These are phyloP conservation scores for Knipowitschia caucasica DNA, from an alignment of 2,797 vertebrate genomes.

Conservation along the genomic window DNA sequence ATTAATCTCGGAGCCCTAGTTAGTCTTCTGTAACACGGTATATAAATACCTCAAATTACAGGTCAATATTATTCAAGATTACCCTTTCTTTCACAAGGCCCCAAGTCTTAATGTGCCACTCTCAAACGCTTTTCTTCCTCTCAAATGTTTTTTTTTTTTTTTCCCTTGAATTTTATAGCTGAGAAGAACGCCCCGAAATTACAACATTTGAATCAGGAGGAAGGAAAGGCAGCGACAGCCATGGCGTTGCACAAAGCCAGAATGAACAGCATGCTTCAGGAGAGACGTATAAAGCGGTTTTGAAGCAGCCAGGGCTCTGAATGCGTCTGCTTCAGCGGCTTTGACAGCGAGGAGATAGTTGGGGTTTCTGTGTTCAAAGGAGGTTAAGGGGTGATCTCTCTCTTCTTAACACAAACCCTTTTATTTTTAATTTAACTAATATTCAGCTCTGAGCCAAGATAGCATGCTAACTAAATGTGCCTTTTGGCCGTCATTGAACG, in stretches of 20 bases:
- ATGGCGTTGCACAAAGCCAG: constrained; percentile 40
- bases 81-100: constrained; percentile 49
- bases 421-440: constrained; percentile 43
- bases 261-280: constrained; percentile 55
- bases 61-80: constrained; percentile 61
- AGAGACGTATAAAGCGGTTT: constrained; percentile 44
- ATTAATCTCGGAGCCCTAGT: constrained; percentile 38
- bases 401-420: constrained; percentile 38
- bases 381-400: constrained; percentile 41
- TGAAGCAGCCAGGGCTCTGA: constrained; percentile 48
- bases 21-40: constrained; percentile 53
- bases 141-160: constrained; percentile 23
- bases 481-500: not conserved
- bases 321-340: constrained; percentile 39
- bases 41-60: constrained; percentile 59
- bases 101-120: constrained; percentile 47
- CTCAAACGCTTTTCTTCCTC: constrained; percentile 47
- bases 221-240: constrained; percentile 51
- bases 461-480: constrained; percentile 81
- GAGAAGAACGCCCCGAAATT: constrained; percentile 48
- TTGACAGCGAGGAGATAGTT: constrained; percentile 50
- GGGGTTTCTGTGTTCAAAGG: constrained; percentile 47
- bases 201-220: constrained; percentile 49
- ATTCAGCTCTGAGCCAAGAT: constrained; percentile 85
- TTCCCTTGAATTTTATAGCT: constrained; percentile 53